Evolutionary conservation across 2,888 invertebrate genomes (phyloP), one percentile per base, ranked within the genome.

Genomic region (Andrena fulva): DNA sequence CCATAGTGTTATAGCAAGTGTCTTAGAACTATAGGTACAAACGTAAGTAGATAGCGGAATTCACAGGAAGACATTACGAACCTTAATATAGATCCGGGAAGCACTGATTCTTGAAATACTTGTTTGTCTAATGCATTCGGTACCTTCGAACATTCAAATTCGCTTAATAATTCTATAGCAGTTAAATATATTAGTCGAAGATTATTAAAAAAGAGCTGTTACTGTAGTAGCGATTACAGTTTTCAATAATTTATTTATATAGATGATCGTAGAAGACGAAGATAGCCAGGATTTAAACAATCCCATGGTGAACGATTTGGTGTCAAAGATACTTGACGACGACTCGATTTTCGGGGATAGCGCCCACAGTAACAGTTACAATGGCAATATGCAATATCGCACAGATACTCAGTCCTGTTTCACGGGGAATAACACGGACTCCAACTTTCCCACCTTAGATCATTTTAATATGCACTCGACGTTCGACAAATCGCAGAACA

Each of bases 241-340:
- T 31, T 54, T n/a, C 64, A 27, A 60, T 78, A 2, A 35, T 71
- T 54, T 70, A 64, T 77, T 74, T 68, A 83, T 90, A 10, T 68
- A 93, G 93, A 87, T 90, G 78, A 90, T 87, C 63, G 56, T 91
- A 77, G 93, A 93, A 56, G 94, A 94, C 56, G 94, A 94, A 24
- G 94, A 94, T 73, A 88, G 89, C 33, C 93, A 92, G 82, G 93
- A 93, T 85, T 83, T 94, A 42, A 92, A 95, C 90, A 96, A 96
- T 92, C 94, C 96, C 52, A 95, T 96, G 95, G 95, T 96, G 86
- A 95, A 95, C 88, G 96, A 96, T 92, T 95, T 96, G 92, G 96
- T 96, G 91, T 95, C 96, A 82, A 96, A 96, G 92, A 95, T 96
- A 86, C 94, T 96, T 74, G 96, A 96, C 92, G 96, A 96, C 90